These are phyloP conservation scores for Ommatoiulus sabulosus DNA, from an alignment of 2,888 invertebrate species.

Conservation along the genomic window DNA sequence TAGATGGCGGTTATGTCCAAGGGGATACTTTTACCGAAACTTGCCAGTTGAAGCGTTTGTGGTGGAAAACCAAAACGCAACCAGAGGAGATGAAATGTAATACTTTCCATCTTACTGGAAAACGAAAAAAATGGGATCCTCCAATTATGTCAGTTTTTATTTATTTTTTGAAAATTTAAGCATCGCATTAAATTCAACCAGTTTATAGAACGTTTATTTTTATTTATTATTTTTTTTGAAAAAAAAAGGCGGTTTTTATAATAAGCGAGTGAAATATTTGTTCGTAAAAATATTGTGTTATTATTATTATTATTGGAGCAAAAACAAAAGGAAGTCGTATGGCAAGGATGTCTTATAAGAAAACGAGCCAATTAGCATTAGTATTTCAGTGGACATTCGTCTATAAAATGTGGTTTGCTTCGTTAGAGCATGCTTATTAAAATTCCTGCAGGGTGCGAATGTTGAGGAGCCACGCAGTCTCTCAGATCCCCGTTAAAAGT, in stretches of 20 bases:
- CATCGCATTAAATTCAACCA: background rate
- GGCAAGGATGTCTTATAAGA: too few species aligned
- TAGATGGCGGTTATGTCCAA: slow-evolving; percentile 31
- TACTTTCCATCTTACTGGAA: background rate
- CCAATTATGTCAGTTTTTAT: too few species aligned
- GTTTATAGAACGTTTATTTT: background rate
- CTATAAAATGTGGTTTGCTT: background rate
- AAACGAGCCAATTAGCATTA: too few species aligned
- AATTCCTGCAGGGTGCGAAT: too few species aligned
- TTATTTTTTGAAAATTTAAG: too few species aligned
- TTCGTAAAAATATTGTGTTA: too few species aligned
- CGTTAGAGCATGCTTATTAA: too few species aligned
- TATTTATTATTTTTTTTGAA: too few species aligned
- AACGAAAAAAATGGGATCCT: background rate
- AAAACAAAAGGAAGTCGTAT: too few species aligned
- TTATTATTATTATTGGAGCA: too few species aligned
- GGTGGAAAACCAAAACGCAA: background rate
- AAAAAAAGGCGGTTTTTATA: too few species aligned
- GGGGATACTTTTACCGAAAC: background rate
- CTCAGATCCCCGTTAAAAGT: background rate
- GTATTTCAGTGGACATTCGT: background rate
- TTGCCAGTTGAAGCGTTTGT: background rate
- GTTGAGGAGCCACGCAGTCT: background rate
- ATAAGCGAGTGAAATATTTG: too few species aligned
- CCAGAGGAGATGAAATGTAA: background rate